A percentile compares a stretch with the other conserved stretches of the same genome.
These are phyloP conservation scores for Mesodorylaimus sp. DNA, from an alignment of 2,888 invertebrate genomes.

Conservation along the genomic window DNA sequence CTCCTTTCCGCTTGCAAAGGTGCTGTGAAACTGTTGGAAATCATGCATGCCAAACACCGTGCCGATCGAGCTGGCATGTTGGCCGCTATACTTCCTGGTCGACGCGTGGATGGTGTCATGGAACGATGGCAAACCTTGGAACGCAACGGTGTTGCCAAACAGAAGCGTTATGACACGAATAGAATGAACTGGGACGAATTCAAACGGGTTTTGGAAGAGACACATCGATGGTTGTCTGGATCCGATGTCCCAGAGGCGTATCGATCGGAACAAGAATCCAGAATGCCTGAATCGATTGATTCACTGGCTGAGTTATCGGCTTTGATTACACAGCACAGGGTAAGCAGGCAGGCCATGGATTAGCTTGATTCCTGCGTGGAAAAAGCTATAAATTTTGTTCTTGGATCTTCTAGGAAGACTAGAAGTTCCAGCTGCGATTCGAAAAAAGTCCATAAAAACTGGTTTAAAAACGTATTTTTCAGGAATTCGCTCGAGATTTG, in stretches of 20 bases:
- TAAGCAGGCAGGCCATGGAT: too few relatives aligned
- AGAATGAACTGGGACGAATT: background rate
- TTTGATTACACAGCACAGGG: background rate
- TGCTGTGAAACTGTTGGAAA: background rate
- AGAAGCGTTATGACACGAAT: background rate
- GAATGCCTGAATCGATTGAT: too few relatives aligned
- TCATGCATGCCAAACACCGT: background rate
- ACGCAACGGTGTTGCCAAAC: background rate
- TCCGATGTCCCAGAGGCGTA: too few relatives aligned
- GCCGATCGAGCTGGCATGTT: background rate
- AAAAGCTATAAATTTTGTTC: too few relatives aligned
- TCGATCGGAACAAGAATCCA: too few relatives aligned
- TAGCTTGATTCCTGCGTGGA: too few relatives aligned
- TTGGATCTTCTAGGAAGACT: too few relatives aligned
- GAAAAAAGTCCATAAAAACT: too few relatives aligned
- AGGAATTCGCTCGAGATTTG: too few relatives aligned
- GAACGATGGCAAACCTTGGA: background rate
- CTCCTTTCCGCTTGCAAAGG: background rate
- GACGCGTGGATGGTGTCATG: background rate
- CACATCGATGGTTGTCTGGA: background rate
- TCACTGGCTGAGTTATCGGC: background rate
- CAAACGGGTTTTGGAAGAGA: background rate
- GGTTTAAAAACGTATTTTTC: too few relatives aligned
- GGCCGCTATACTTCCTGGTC: too few relatives aligned
- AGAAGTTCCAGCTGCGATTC: too few relatives aligned